phyloP scores from a whole-genome alignment of 2,888 invertebrate genomes.

The Lasioglossum figueresi region DNA sequence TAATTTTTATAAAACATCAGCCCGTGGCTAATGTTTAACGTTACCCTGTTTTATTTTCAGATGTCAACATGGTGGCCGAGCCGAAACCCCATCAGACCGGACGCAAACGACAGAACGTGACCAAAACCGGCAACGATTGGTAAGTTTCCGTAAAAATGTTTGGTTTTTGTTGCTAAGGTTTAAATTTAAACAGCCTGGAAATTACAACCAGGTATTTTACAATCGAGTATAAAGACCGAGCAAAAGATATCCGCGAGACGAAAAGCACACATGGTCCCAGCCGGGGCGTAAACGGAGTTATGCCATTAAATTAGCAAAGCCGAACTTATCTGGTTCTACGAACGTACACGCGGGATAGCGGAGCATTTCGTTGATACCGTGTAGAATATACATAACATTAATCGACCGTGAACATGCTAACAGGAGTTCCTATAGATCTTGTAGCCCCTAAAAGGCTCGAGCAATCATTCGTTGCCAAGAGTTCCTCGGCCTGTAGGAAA shows the following conservation, averaged over 20 bases:
- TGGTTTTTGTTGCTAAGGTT: too few relatives aligned
- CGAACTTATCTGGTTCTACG: not conserved
- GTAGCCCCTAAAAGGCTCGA: not conserved
- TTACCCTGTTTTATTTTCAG: conserved; percentile 81
- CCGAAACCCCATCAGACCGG: conserved; percentile 90
- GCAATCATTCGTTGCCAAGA: conserved; percentile 2
- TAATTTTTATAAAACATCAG: too few relatives aligned
- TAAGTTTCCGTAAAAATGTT: conserved; percentile 75
- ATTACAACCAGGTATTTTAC: not conserved
- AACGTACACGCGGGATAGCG: not conserved
- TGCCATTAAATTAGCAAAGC: not conserved
- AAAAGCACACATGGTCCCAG: not conserved
- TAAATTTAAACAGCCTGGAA: too few relatives aligned
- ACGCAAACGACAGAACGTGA: conserved; percentile 88
- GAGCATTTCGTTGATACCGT: not conserved
- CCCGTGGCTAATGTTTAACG: not conserved
- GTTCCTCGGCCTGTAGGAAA: not conserved
- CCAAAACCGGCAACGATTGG: conserved; percentile 89
- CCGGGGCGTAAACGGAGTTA: not conserved
- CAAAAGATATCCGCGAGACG: not conserved
- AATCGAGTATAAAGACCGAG: not conserved
- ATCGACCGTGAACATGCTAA: not conserved
- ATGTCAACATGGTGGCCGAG: conserved; percentile 91
- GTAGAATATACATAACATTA: not conserved
- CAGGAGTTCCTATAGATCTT: not conserved